Evolutionary conservation across 2,888 invertebrate species (phyloP).

Genomic region (Argyresthia goedartella): DNA sequence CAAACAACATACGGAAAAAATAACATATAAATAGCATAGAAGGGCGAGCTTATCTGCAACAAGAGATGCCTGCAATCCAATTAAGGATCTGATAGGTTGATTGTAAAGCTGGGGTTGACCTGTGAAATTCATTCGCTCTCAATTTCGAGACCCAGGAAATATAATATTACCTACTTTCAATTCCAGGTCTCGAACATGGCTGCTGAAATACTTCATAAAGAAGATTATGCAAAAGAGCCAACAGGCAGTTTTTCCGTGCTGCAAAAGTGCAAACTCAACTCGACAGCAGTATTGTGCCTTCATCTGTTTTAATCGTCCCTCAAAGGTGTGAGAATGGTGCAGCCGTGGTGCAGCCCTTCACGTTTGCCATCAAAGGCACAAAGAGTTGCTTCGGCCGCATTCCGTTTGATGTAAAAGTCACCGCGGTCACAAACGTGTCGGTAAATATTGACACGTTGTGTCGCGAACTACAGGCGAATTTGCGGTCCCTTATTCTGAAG

Average conservation of each 20-base stretch:
- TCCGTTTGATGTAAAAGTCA: constrained; percentile 63
- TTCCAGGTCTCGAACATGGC: background rate
- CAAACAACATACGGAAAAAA: too few species aligned
- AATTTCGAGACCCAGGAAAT: too few species aligned
- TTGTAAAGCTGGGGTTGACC: too few species aligned
- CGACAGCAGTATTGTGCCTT: too few species aligned
- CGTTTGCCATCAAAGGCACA: constrained; percentile 1
- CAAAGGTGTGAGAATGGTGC: constrained; percentile 27
- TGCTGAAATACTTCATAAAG: background rate
- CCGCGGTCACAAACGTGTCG: constrained; percentile 35
- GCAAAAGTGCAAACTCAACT: too few species aligned
- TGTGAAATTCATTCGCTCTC: too few species aligned
- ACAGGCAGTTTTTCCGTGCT: background rate
- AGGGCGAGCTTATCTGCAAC: too few species aligned
- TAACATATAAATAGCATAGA: too few species aligned
- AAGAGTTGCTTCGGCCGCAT: constrained; percentile 13
- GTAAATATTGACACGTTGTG: constrained; percentile 49
- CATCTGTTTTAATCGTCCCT: constrained; percentile 9
- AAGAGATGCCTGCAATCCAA: too few species aligned
- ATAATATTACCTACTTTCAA: too few species aligned
- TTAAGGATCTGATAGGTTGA: too few species aligned
- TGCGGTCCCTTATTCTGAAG: background rate
- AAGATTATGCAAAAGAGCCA: background rate
- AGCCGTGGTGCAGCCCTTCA: constrained; percentile 4
- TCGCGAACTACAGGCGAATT: background rate